Evolutionary conservation across 2,113 vertebrate genomes (phyloP).

Genomic region (Sinocyclocheilus grahami): DNA sequence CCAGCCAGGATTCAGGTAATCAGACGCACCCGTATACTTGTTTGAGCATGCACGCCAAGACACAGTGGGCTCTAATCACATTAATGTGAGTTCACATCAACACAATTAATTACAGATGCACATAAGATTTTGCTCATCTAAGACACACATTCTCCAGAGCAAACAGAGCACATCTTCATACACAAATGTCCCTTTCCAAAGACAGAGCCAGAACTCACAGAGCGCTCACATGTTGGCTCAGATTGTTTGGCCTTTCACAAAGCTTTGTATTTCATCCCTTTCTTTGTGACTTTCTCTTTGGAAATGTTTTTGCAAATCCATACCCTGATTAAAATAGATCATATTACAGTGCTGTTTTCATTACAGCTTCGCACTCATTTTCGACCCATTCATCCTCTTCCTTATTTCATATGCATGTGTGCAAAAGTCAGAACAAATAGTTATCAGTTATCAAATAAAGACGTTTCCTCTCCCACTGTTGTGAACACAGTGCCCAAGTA

Average conservation of each 20-base stretch:
- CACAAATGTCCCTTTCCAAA: not conserved
- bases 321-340: not conserved
- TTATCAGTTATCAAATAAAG: not conserved
- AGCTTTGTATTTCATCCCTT: not conserved
- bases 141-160: not conserved
- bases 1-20: conserved; percentile 95
- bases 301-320: not conserved
- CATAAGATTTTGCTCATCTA: not conserved
- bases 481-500: not conserved
- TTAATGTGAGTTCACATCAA: not conserved
- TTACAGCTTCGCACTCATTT: not conserved
- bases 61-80: conserved; percentile 15
- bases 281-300: not conserved
- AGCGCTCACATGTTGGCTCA: not conserved
- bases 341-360: not conserved
- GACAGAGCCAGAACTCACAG: not conserved
- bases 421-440: not conserved
- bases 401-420: not conserved
- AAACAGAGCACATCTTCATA: conserved; percentile 12
- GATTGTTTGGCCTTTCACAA: conserved; percentile 20
- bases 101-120: conserved; percentile 3
- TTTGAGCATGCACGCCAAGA: not conserved
- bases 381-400: not conserved
- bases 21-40: not conserved
- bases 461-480: not conserved